These are phyloP conservation scores for Aplodontia rufa DNA, from an alignment of 2,113 vertebrate species.

Conservation along the genomic window DNA sequence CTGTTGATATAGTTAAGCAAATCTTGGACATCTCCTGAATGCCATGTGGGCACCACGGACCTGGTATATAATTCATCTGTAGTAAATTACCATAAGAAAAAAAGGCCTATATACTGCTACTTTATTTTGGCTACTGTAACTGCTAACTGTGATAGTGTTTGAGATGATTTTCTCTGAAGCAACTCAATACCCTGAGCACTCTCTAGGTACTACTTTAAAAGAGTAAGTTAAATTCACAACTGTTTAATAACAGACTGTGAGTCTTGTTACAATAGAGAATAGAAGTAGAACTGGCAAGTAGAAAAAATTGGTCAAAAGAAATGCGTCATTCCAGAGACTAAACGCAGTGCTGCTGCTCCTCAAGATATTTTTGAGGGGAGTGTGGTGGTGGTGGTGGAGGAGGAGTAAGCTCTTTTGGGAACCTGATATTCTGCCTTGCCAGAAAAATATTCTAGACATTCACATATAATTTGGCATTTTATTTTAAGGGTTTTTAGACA, in stretches of 20 bases:
- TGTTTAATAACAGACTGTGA: conserved; percentile 59
- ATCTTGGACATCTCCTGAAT: background rate
- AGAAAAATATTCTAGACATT: background rate
- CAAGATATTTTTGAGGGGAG: background rate
- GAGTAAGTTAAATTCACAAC: conserved; percentile 47
- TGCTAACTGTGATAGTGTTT: conserved; percentile 42
- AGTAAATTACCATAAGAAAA: conserved; percentile 43
- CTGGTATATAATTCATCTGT: conserved; percentile 25
- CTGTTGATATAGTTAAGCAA: background rate
- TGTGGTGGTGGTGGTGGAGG: no score
- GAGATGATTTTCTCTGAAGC: conserved; percentile 66
- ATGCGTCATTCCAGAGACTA: conserved; percentile 2
- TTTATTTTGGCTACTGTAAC: conserved; percentile 52
- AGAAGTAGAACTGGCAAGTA: conserved; percentile 52
- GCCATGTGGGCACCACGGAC: background rate
- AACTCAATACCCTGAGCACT: conserved; percentile 55
- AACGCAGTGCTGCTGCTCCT: background rate
- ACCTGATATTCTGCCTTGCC: background rate
- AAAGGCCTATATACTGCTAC: background rate
- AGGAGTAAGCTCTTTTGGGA: background rate
- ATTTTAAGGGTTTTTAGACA: background rate
- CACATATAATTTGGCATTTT: background rate
- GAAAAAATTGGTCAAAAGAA: conserved; percentile 46
- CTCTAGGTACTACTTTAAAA: conserved; percentile 65
- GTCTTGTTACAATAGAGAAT: conserved; percentile 51